Conservation (phyloP, 1,140 invertebrate genomes). For the Orchesella cincta region DNA sequence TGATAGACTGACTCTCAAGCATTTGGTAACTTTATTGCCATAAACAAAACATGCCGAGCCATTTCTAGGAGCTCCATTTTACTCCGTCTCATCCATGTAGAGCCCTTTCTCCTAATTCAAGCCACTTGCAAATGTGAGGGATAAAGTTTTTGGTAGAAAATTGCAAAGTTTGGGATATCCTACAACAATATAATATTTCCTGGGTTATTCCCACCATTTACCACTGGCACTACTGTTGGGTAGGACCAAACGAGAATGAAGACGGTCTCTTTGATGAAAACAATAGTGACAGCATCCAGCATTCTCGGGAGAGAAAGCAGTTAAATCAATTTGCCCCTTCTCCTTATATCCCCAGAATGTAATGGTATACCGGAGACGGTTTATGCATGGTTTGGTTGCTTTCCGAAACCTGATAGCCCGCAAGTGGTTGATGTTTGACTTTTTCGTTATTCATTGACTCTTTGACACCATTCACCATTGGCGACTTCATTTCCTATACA, state of each 20-base stretch:
- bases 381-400: no score
- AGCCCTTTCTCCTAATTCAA: neutral
- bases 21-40: neutral
- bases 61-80: neutral
- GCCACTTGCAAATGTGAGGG: neutral
- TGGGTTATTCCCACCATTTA: neutral
- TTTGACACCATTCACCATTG: neutral
- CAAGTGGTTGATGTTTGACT: conserved; percentile 2
- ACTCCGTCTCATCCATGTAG: neutral
- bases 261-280: neutral
- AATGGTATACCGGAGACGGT: no score
- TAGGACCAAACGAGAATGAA: neutral
- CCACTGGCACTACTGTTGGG: neutral
- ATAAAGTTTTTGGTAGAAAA: neutral
- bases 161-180: conserved; percentile 1
- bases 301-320: neutral
- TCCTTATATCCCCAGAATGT: no score
- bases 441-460: conserved; percentile 14
- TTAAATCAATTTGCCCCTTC: conserved; percentile 14
- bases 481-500: neutral
- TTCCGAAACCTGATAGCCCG: no score
- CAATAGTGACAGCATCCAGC: neutral
- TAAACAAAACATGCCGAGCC: neutral
- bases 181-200: conserved; percentile 4
- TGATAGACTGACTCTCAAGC: neutral